Base-by-base conservation (phyloP, 1,140 invertebrate genomes). In the Magallana ariakensis region DNA sequence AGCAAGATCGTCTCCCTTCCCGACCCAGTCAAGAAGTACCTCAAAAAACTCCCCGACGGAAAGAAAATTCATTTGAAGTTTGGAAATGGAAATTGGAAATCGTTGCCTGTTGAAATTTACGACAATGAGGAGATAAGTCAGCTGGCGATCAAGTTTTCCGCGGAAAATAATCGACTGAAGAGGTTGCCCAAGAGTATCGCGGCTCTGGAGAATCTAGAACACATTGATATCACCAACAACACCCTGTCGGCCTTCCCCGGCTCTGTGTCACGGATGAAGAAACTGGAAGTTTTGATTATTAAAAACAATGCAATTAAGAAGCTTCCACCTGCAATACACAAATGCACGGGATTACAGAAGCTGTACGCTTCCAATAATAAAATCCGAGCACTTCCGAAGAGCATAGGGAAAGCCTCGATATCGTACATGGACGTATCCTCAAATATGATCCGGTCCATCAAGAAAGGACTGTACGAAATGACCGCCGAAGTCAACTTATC, bases 81-180 rank as follows among this genome's bases (percentile, higher is more conserved):
- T 83, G 90, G 92, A 46, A 93, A 91, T 13, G 90, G 89, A 55
- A 93, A 93, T 80, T 91, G 91, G 83, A 93, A 93, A 54, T 89
- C 91, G 1, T 88, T 94, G 5, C 94, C 93, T 10, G 87, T 93
- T 9, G 93, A 94, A 83, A 92, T 94, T 56, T 94, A 92, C 86
- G 89, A 91, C 75, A 94, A 94, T 87, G 94, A 94, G 80, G 94
- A 94, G 80, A 55, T 94, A 1, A 89, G 89, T 66, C 88, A 91
- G 11, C 87, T 92, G 33, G 88, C 93, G 0, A 88, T 93, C 10
- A 89, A 80, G 58, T 91, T 94, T 54, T 92, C 91, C 46, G 92
- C 92, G 8, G 92, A 92, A 88, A 94, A 94, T 87, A 94, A 94
- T 88, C 83, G 93, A 19, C 58, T 94, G 53, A 94, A 94, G 87